Evolutionary conservation across 2,888 invertebrate species (phyloP).

Genomic region (Cephalotes varians): DNA sequence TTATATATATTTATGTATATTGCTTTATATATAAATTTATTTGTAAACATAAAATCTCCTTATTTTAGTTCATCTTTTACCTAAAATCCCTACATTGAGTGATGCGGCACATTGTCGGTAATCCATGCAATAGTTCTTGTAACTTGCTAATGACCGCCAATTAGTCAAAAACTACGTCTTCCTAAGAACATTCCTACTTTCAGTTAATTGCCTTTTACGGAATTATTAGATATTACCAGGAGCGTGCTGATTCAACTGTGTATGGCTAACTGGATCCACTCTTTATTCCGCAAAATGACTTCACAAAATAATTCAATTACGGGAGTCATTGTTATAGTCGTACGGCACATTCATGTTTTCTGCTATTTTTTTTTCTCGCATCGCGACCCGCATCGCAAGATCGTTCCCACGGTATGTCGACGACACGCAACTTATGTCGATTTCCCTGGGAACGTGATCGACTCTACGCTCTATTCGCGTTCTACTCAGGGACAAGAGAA

Average conservation of each 20-base stretch:
- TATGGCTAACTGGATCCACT: background rate
- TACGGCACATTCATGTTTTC: conserved; percentile 4
- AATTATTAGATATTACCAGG: background rate
- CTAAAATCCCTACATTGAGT: background rate
- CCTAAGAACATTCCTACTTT: background rate
- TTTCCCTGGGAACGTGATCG: conserved; percentile 57
- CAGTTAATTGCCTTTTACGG: conserved; percentile 7
- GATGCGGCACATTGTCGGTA: background rate
- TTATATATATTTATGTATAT: background rate
- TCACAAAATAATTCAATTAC: conserved; percentile 13
- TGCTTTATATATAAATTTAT: background rate
- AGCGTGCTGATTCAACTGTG: background rate
- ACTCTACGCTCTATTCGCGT: conserved; percentile 25
- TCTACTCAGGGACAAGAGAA: conserved; percentile 47
- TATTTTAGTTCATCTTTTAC: background rate
- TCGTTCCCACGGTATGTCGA: conserved; percentile 43
- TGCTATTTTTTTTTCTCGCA: conserved; percentile 26
- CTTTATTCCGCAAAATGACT: background rate
- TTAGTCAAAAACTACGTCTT: background rate
- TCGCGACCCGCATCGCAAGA: conserved; percentile 21
- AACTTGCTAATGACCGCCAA: background rate
- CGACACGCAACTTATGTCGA: conserved; percentile 46
- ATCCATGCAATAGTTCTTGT: background rate
- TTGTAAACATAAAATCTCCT: background rate
- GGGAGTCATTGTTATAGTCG: conserved; percentile 6